Base-by-base conservation (phyloP, 2,113 vertebrate genomes). In the Trematomus loennbergii region DNA sequence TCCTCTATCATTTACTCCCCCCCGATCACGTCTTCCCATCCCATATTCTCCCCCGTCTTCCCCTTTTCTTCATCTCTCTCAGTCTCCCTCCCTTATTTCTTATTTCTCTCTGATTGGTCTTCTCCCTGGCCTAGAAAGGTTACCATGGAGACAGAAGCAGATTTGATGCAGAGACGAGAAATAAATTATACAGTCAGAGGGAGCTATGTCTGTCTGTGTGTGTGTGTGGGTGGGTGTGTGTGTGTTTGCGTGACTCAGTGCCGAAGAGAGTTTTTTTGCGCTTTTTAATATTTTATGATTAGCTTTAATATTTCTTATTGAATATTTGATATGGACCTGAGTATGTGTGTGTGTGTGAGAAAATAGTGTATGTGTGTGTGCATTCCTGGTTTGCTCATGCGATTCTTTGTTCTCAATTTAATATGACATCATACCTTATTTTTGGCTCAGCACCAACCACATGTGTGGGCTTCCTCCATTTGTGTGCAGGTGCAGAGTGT, bases 131-230 rank as follows among this genome's bases (percentile, higher is more conserved):
- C 93, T 89, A 89, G 93, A 92, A 93, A 91, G 67, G 94, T 95
- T 95, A 90, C 93, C 92, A 94, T 95, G 92, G 94, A 87, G 93
- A 94, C 94, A 89, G 90, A 89, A 93, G 93, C 91, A 91, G 91
- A 94, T 93, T 91, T 92, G 89, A 92, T 83, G 88, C 85, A 86
- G 93, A 87, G 88, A 91, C 45, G 43, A 81, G 86, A 90, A 90
- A 93, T 94, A 79, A 94, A 94, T 94, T 89, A 91, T 93, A 91
- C 89, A 93, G 91, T 90, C 77, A 61, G 80, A 12, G 59, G 59
- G 70, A 79, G 72, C 79, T 77, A 2, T 68, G 49, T 84, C 16
- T 74, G 20, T 84, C 46, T 58, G 61, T 69, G 63, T 73, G 63
- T 82, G 63, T 33, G 25, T 33, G 29, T 29, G 15, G 9, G 7